Evolutionary conservation across 2,113 vertebrate genomes (phyloP), one percentile per base, ranked within the genome.

Genomic region (Neolamprologus falcicula): DNA sequence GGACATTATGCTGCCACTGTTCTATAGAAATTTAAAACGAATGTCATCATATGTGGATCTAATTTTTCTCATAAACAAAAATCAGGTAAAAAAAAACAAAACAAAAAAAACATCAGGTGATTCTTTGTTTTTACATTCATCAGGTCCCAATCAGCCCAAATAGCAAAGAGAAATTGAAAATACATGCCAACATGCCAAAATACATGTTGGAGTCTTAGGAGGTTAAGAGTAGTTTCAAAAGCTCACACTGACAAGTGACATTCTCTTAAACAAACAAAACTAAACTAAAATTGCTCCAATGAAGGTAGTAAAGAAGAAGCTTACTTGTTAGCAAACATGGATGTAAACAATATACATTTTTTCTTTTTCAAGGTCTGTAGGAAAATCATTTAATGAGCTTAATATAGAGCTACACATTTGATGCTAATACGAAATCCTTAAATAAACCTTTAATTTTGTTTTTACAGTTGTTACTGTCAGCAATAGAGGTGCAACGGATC

Each of bases 1-100:
- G 54, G 24, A 26, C 12, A 14, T 55, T 14, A 55, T 55, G 14
- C 54, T 13, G 12, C 54, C 7, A 57, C 54, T 26, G 12, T 57
- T 57, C 54, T 26, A 26, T 14, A 0, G 3, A 57, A 57, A 57
- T 26, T 14, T 57, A 0, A 57, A 0, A 26, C 1, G 2, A 57
- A 57, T 26, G 54, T 26, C 21, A 8, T 57, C 12, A 57, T 57
- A 26, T 26, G 54, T 26, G 54, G 21, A 26, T 57, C 54, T 14
- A 7, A 57, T 57, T 26, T 26, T 57, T 26, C 54, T 57, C 12
- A 57, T 0, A 57, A 57, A 26, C 4, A 57, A 57, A 57, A 26
- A 26, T 26, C 54, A 7, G 6, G n/a, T 54, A 53, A 21, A 21
- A 6, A 53, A 53, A n/a, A 9, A 33, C 31, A 35, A 3, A 16